Conservation (phyloP, 1,140 invertebrate genomes). For the Hycleus phaleratus region DNA sequence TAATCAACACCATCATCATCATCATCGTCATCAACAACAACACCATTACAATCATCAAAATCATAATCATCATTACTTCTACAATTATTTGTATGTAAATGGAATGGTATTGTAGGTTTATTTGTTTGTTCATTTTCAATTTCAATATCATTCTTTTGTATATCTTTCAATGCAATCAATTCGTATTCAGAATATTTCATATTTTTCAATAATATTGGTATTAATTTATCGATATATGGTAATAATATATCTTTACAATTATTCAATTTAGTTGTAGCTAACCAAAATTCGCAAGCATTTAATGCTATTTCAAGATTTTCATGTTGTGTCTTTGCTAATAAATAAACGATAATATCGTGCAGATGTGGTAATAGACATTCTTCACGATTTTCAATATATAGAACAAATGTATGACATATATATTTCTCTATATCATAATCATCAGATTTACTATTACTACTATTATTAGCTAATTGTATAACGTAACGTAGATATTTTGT, state of each 20-base stretch:
- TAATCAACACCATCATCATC: slow-evolving; percentile 55
- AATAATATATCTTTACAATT: slow-evolving; percentile 88
- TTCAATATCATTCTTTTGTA: slow-evolving; percentile 28
- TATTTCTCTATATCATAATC: slow-evolving; percentile 33
- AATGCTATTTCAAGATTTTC: slow-evolving; percentile 85
- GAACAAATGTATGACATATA: slow-evolving; percentile 37
- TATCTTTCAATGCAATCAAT: slow-evolving; percentile 81
- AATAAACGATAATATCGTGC: slow-evolving; percentile 95
- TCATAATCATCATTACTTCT: slow-evolving; percentile 41
- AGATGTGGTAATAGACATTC: slow-evolving; percentile 70
- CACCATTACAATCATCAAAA: slow-evolving; percentile 43
- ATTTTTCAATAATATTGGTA: slow-evolving; percentile 87
- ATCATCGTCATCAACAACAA: too few species aligned
- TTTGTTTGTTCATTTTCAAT: slow-evolving; percentile 24
- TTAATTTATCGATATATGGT: slow-evolving; percentile 73
- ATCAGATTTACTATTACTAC: slow-evolving; percentile 17
- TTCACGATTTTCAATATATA: slow-evolving; percentile 35
- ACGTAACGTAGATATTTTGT: slow-evolving; percentile 31
- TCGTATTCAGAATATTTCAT: slow-evolving; percentile 98
- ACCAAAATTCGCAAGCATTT: slow-evolving; percentile 98
- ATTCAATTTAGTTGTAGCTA: slow-evolving; percentile 89
- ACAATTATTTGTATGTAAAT: slow-evolving; percentile 17
- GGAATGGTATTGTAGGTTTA: slow-evolving; percentile 19
- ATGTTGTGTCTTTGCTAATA: slow-evolving; percentile 92
- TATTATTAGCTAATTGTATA: slow-evolving; percentile 22